Evolutionary conservation across 2,797 vertebrate species (phyloP), one percentile per base, ranked within the genome.

Genomic region (Ibycter americanus): DNA sequence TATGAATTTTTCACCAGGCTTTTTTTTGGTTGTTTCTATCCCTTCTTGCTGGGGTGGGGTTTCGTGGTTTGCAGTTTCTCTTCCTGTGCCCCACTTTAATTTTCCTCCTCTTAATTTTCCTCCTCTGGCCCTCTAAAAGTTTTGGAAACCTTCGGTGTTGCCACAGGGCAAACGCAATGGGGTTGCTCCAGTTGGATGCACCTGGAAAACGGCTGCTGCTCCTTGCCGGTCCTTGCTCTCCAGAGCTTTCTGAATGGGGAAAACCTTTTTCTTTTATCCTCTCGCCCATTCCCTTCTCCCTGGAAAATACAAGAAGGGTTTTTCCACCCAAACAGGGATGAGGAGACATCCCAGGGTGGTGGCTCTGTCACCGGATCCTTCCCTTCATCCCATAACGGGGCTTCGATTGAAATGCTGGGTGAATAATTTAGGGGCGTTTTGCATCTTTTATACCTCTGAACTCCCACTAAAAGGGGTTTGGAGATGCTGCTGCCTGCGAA

Each of bases 351-450:
- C 46, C 61, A 32, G 74, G 42, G 32, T 66, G 0, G 7, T 47
- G 47, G 59, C 51, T 91, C 23, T 54, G 15, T 87, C 71, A 54
- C 79, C 51, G 68, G 38, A 68, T 90, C 59, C 51, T 67, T 67
- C n/a, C 40, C 26, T 92, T 83, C 51, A 65, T 94, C 65, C 80
- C 81, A 11, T 21, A 4, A 14, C 3, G 14, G 7, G 25, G 61
- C 89, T 96, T 89, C 38, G 36, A 80, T 71, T 95, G 94, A 95
- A 93, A 61, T 4, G 5, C 44, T 8, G 0, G 18, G 82, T 96
- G 96, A 96, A 97, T 96, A 94, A 97, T 97, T 96, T 68, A 94
- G 94, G 84, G 86, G 25, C 8, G 9, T 87, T 96, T 95, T 96
- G 68, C 91, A 92, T 96, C 89, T 97, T 96, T 95, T 86, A 90